A percentile compares a stretch with the other conserved stretches of the same genome.
phyloP scores from a whole-genome alignment of 92 coral and sea anemone genomes.

The Zoanthus sansibaricus region DNA sequence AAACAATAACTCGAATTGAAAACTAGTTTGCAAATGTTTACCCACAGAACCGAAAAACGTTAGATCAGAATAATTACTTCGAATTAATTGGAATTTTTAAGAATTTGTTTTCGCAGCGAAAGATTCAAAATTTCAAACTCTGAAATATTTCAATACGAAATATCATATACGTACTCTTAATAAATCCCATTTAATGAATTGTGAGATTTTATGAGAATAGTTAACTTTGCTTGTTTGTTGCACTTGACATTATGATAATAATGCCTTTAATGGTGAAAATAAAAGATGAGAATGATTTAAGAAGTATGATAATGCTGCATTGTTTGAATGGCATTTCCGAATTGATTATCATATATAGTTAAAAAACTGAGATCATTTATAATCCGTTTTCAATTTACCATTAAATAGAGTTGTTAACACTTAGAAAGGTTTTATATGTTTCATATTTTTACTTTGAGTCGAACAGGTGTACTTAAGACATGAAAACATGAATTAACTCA shows the following conservation, averaged over 20 bases:
- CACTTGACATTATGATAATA: neutral
- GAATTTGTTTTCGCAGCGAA: neutral
- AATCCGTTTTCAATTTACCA: conserved; percentile 17
- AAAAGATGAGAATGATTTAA: neutral
- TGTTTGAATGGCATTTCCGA: neutral
- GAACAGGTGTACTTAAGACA: neutral
- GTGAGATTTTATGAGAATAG: neutral
- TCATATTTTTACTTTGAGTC: neutral
- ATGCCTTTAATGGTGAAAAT: neutral
- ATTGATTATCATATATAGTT: neutral
- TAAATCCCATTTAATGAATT: neutral
- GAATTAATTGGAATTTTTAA: neutral
- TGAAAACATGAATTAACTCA: neutral
- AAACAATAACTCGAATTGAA: conserved; percentile 18
- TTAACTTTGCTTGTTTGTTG: conserved; percentile 9
- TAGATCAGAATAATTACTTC: neutral
- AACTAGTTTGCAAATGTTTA: neutral
- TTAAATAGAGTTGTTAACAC: conserved; percentile 1
- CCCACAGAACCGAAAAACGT: neutral
- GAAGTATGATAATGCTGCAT: neutral
- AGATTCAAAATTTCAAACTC: neutral
- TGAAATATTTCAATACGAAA: neutral
- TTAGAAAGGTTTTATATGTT: neutral
- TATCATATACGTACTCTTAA: neutral
- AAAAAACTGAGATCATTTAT: neutral